These are phyloP conservation scores for Limnephilus lunatus DNA, from an alignment of 2,888 invertebrate species.

Conservation along the genomic window DNA sequence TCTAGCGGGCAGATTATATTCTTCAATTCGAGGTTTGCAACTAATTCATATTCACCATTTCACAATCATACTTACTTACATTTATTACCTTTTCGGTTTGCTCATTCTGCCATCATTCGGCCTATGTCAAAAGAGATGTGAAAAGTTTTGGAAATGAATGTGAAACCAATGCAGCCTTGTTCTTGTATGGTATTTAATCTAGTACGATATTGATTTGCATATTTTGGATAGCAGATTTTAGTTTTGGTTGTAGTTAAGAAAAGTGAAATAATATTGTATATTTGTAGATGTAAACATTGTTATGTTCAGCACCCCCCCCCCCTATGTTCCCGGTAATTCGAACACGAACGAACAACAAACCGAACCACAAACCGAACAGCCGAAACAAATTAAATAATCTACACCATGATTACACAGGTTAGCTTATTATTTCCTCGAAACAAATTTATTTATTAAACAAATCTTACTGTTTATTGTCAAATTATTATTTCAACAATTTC, in stretches of 20 bases:
- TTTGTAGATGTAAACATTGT: conserved; percentile 43
- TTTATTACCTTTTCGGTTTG: neutral
- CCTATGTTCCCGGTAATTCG: conserved; percentile 46
- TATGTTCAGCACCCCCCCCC: conserved; percentile 47
- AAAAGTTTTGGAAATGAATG: conserved; percentile 1
- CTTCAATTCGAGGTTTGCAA: conserved; percentile 29
- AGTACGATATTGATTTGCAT: conserved; percentile 34
- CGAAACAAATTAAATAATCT: conserved; percentile 39
- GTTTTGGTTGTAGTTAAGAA: conserved; percentile 33
- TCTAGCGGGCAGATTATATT: conserved; percentile 29
- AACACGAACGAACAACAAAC: conserved; percentile 54
- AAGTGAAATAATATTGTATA: conserved; percentile 45
- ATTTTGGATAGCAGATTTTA: conserved; percentile 30
- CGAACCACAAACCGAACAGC: conserved; percentile 51
- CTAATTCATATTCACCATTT: conserved; percentile 2
- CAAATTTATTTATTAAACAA: neutral
- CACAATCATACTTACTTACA: neutral
- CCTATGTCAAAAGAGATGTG: neutral
- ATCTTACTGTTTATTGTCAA: neutral
- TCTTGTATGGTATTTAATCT: conserved; percentile 18
- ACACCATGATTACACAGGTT: conserved; percentile 47
- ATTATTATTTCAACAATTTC: neutral
- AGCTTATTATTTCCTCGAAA: conserved; percentile 28
- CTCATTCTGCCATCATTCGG: neutral
- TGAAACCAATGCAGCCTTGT: conserved; percentile 35